Evolutionary conservation across 2,888 invertebrate species (phyloP).

Genomic region (Encarsia formosa): DNA sequence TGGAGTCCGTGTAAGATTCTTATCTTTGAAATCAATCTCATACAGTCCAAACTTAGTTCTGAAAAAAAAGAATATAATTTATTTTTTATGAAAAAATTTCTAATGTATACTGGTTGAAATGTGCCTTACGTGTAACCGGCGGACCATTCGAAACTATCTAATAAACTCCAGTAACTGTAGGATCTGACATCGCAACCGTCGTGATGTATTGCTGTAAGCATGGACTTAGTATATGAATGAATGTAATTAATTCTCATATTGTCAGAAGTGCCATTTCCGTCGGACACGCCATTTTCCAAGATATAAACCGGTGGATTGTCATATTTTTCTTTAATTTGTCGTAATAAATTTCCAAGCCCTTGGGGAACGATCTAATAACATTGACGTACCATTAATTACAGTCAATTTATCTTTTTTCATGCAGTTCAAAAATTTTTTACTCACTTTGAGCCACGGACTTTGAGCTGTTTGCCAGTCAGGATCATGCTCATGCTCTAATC

Average conservation of each 20-base stretch:
- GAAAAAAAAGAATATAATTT: too few species aligned
- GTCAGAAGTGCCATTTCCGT: background rate
- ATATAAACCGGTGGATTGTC: background rate
- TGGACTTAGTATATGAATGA: background rate
- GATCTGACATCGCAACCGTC: background rate
- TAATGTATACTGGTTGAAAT: too few species aligned
- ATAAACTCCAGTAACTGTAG: background rate
- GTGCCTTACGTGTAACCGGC: background rate
- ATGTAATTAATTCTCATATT: background rate
- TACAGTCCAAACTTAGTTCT: too few species aligned
- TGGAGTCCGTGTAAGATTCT: too few species aligned
- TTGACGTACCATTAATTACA: background rate
- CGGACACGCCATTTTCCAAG: background rate
- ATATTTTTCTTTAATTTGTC: constrained; percentile 41
- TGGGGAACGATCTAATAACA: constrained; percentile 44
- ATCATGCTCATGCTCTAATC: constrained; percentile 1
- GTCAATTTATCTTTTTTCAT: background rate
- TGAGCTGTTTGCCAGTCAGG: background rate
- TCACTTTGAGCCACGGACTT: constrained; percentile 1
- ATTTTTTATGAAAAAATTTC: too few species aligned
- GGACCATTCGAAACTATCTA: background rate
- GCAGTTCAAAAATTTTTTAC: background rate
- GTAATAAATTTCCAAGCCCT: constrained; percentile 48
- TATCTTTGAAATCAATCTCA: too few species aligned
- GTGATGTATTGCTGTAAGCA: too few species aligned